Conservation (phyloP, 1,140 invertebrate species). For the Nephotettix cincticeps region DNA sequence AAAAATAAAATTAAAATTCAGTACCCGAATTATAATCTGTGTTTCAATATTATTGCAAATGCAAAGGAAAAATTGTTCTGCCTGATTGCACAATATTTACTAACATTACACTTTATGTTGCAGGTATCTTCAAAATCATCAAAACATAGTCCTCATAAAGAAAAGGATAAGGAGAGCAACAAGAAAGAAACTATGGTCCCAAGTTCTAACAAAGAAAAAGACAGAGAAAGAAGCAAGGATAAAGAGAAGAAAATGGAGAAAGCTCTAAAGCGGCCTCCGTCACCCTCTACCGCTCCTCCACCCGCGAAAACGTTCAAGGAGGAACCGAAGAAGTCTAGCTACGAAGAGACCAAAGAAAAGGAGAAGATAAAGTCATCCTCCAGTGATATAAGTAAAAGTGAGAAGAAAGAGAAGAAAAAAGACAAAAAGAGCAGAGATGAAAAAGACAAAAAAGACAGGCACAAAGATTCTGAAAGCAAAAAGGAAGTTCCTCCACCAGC, state of each 20-base stretch:
- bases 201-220: slow-evolving; percentile 33
- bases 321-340: slow-evolving; percentile 26
- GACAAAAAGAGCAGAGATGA: slow-evolving; percentile 36
- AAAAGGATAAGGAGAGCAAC: slow-evolving; percentile 53
- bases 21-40: no score
- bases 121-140: slow-evolving; percentile 34
- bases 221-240: slow-evolving; percentile 42
- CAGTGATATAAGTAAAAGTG: slow-evolving; percentile 17
- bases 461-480: slow-evolving; percentile 52
- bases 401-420: slow-evolving; percentile 31
- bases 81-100: no score
- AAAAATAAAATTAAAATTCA: no score
- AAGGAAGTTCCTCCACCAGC: slow-evolving; percentile 46
- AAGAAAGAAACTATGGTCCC: slow-evolving; percentile 50
- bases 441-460: slow-evolving; percentile 44
- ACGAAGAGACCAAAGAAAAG: slow-evolving; percentile 35
- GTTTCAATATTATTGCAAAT: no score
- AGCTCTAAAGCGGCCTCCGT: slow-evolving; percentile 27
- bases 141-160: slow-evolving; percentile 55
- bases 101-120: no score
- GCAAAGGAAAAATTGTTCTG: no score
- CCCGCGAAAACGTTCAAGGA: slow-evolving; percentile 22
- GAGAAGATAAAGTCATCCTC: neutral
- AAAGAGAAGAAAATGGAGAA: slow-evolving; percentile 47
- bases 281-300: slow-evolving; percentile 18